Conservation (phyloP, 1,140 invertebrate species). For the Chionoecetes opilio region DNA sequence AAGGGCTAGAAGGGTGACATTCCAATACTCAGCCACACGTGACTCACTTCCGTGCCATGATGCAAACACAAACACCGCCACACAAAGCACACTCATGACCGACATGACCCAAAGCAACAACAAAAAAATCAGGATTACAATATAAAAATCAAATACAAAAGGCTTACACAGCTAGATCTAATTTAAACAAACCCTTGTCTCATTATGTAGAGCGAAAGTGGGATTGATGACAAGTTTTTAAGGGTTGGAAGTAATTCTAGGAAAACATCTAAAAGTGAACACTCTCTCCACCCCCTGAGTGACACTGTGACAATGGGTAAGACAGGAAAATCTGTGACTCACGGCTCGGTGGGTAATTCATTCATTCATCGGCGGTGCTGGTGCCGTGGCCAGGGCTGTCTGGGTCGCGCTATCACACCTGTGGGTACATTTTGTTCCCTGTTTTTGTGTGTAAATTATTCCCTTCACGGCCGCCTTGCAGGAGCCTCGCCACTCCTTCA, state of each 20-base stretch:
- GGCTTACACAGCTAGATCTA: too few relatives aligned
- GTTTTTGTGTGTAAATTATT: not conserved
- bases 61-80: not conserved
- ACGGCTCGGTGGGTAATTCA: not conserved
- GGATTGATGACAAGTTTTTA: too few relatives aligned
- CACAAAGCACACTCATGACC: not conserved
- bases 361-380: not conserved
- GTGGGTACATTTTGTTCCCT: not conserved
- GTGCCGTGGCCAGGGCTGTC: not conserved
- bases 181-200: not conserved
- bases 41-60: constrained; percentile 9
- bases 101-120: not conserved
- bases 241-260: not conserved
- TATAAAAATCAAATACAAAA: not conserved
- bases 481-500: not conserved
- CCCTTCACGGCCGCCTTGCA: not conserved
- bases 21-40: not conserved
- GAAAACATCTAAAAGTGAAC: not conserved
- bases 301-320: not conserved
- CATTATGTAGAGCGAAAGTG: too few relatives aligned
- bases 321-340: not conserved
- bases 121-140: not conserved
- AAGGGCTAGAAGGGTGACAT: not conserved
- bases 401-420: not conserved
- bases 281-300: not conserved